These are phyloP conservation scores for Drosophila putrida DNA, from an alignment of 2,888 invertebrate species.

Conservation along the genomic window DNA sequence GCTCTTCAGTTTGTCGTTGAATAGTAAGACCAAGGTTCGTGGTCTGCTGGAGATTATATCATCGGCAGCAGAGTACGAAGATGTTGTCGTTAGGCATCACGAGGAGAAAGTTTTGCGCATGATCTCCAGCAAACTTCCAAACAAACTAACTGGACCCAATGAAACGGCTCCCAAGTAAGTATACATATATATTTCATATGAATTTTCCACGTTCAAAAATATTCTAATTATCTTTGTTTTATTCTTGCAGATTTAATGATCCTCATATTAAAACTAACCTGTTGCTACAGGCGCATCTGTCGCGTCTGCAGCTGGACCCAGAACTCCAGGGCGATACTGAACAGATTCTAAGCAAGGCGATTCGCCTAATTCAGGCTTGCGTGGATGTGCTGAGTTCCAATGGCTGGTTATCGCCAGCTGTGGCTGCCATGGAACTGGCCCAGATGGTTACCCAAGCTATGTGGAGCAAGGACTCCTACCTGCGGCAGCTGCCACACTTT, in stretches of 20 bases:
- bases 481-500: constrained; percentile 99
- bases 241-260: constrained; percentile 92
- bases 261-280: constrained; percentile 99
- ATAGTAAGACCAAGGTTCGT: constrained; percentile 98
- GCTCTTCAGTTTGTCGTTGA: constrained; percentile 97
- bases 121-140: constrained; percentile 87
- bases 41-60: constrained; percentile 99
- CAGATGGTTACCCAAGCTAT: constrained; percentile 99
- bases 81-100: constrained; percentile 96
- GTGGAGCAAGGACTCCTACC: constrained; percentile 99
- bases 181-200: too few relatives aligned
- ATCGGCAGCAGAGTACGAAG: constrained; percentile 98
- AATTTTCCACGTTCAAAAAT: too few relatives aligned
- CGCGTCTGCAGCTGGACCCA: constrained; percentile 96
- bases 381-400: constrained; percentile 98
- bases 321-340: constrained; percentile 99
- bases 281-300: constrained; percentile 97
- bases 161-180: constrained; percentile 90
- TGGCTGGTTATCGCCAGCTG: constrained; percentile 99
- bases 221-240: background rate
- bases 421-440: constrained; percentile 99
- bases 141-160: constrained; percentile 88
- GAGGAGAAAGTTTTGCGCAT: constrained; percentile 94
- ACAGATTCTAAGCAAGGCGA: constrained; percentile 92
- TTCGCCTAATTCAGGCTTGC: constrained; percentile 96